A percentile compares a stretch with the other conserved stretches of the same genome.
Conservation (phyloP, 2,888 invertebrate species). For the Agonopterix subpropinquella region DNA sequence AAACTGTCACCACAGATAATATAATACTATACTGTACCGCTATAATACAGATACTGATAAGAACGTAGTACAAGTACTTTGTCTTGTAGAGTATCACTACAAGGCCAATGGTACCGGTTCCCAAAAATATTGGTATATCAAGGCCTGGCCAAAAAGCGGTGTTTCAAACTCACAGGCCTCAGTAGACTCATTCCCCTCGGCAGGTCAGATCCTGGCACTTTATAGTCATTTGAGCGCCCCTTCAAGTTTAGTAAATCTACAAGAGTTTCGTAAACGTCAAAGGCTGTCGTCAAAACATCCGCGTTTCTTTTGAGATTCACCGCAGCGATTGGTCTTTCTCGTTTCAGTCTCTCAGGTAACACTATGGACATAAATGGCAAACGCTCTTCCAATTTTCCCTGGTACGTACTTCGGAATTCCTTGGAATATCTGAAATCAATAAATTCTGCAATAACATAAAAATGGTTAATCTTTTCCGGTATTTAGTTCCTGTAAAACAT, state of each 20-base stretch:
- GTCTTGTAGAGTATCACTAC: no score
- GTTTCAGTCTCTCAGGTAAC: conserved; percentile 82
- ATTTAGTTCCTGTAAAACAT: no score
- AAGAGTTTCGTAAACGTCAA: conserved; percentile 55
- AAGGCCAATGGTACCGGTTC: no score
- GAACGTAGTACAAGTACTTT: no score
- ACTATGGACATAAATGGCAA: conserved; percentile 71
- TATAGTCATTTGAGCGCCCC: neutral
- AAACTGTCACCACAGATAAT: no score
- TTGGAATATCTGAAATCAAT: conserved; percentile 2
- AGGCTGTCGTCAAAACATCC: conserved; percentile 85
- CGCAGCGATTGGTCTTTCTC: conserved; percentile 75
- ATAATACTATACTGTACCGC: no score
- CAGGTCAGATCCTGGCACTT: neutral
- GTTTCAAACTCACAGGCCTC: neutral
- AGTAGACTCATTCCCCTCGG: conserved; percentile 1
- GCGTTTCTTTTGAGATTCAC: conserved; percentile 78
- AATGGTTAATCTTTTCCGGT: no score
- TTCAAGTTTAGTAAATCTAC: neutral
- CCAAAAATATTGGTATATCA: no score
- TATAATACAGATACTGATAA: no score
- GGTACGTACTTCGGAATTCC: conserved; percentile 13
- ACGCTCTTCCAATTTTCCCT: conserved; percentile 24
- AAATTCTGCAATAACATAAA: no score
- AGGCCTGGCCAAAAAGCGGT: no score